Evolutionary conservation across 1,140 invertebrate species (phyloP), one percentile per base, ranked within the genome.

Genomic region (Vollenhovia emeryi): DNA sequence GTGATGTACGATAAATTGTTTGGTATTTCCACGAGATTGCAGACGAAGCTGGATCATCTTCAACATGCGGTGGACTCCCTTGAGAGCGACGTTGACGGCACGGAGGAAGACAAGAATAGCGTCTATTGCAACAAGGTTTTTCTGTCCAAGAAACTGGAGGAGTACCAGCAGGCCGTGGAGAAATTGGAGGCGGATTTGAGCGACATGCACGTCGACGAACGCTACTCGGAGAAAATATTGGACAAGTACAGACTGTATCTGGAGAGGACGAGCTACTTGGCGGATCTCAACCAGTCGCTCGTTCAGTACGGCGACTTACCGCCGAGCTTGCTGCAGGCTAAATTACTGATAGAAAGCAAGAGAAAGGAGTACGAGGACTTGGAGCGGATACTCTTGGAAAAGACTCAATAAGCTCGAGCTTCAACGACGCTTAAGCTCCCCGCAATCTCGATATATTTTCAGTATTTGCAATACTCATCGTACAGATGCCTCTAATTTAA

Each of bases 301-400:
- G 85, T 71, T 64, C 75, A 89, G 33, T 95, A 94, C 69, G 68
- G 60, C 8, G 92, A 93, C 75, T 89, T 95, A 21, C 93, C 94
- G 48, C 91, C 93, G 27, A 93, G 94, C 88, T 91, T 95, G 33
- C 73, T 94, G 40, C 88, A 92, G 83, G 94, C 94, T 48, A 94
- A 92, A 90, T 78, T 90, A 52, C 30, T 90, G 18, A n/a, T 95
- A 18, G 90, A 92, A 75, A 59, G 74, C 33, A 93, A 93, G 83
- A 90, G 87, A 52, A 86, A 88, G 68, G 93, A 94, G 24, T 91
- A 92, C 11, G 85, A 93, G 59, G 85, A 90, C 45, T 78, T 93
- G 1, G 69, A 89, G 9, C 74, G 60, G 15, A 9, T n/a, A 24
- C 82, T 75, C 66, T 92, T 80, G 13, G 60, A 84, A 11, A 88